phyloP scores from a whole-genome alignment of 2,797 vertebrate species.

The Phrynocephalus forsythii region DNA sequence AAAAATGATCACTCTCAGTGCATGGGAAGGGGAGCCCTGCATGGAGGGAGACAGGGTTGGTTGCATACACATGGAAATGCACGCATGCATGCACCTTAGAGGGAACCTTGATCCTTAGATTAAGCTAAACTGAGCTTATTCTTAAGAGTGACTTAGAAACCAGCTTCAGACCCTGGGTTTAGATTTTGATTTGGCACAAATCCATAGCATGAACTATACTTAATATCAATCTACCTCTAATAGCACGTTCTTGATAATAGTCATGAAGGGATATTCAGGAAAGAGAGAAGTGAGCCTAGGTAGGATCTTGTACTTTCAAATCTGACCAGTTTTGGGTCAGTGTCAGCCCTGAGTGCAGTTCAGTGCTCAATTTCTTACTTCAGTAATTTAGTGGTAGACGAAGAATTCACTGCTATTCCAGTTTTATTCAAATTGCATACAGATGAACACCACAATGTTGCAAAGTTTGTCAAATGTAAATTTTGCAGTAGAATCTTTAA shows the following conservation, averaged over 20 bases:
- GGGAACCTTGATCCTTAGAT: neutral
- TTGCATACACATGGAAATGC: too few relatives aligned
- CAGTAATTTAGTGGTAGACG: neutral
- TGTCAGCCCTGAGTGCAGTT: neutral
- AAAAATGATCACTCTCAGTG: too few relatives aligned
- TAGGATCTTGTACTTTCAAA: neutral
- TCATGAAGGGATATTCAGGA: neutral
- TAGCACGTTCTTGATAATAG: neutral
- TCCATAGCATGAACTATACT: neutral
- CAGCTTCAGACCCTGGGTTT: neutral
- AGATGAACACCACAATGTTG: neutral
- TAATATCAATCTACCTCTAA: neutral
- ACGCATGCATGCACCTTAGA: too few relatives aligned
- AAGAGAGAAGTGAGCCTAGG: neutral
- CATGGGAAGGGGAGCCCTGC: too few relatives aligned
- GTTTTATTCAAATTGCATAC: neutral
- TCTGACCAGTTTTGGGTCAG: neutral
- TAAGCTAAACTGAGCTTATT: neutral
- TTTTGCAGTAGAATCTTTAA: neutral
- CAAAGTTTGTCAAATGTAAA: neutral
- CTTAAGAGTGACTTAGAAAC: neutral
- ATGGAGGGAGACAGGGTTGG: too few relatives aligned
- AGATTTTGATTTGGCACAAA: neutral
- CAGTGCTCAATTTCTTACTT: neutral
- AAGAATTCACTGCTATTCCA: neutral